Base-by-base conservation (phyloP, 1,140 invertebrate genomes). In the Heliconius eleuchia region DNA sequence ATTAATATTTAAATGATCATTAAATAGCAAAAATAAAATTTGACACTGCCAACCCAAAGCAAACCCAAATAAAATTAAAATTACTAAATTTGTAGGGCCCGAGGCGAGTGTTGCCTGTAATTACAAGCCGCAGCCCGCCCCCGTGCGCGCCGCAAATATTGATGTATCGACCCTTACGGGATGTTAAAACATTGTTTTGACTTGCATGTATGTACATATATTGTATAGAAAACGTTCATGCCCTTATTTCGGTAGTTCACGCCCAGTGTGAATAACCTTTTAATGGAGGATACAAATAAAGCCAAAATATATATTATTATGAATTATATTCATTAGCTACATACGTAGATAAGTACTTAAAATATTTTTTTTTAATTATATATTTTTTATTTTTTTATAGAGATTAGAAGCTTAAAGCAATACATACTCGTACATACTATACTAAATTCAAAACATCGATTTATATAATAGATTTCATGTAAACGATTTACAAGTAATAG, bases 11-110 rank as follows among this genome's bases (percentile, higher is more conserved):
- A 30, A 66, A 66, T 66, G 27, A 66, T 30, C 9, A 66, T 66
- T 66, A 66, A 27, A 66, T 30, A 66, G 60, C 60, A 27, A 57
- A 57, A 11, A 27, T 66, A 66, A 66, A 66, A 13, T 66, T 30
- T 30, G 27, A 27, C 27, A 66, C 27, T 30, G 60, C 11, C 60
- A 66, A 66, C 60, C 60, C 60, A 66, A 66, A 66, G 60, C 60
- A 92, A 89, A 86, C 89, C 80, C 88, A 91, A 92, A 91, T 92
- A 93, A 92, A 89, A 90, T 88, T 88, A 91, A 91, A 90, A 90
- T 92, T 87, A 91, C 87, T 91, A 92, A 93, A 92, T 93, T 87
- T 89, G 86, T 81, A 77, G 78, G 81, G 83, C 83, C 85, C 84
- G 83, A 84, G 89, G 87, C 89, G 87, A 83, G 83, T 73, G 81